phyloP scores from a whole-genome alignment of 92 coral and sea anemone genomes.

The Parazoanthus swiftii region DNA sequence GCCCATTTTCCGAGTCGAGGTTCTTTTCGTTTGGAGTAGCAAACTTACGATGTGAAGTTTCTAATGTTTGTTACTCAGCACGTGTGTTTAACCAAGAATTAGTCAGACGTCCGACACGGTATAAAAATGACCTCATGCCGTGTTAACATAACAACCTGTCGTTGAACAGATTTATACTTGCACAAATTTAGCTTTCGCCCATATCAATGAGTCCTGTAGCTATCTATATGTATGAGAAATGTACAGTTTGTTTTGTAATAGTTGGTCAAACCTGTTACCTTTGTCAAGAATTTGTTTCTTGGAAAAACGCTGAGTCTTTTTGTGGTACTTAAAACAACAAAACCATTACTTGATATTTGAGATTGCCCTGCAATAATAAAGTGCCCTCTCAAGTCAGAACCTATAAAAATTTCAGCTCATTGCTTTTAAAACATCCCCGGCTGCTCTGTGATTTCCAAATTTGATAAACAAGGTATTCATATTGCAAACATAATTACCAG shows the following conservation, averaged over 20 bases:
- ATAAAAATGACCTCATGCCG: slow-evolving; percentile 6
- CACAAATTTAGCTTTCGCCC: neutral
- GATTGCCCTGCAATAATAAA: neutral
- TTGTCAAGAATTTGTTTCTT: neutral
- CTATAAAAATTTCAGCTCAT: neutral
- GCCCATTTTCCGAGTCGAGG: neutral
- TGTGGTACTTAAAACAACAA: neutral
- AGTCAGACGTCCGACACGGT: neutral
- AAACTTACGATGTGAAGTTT: neutral
- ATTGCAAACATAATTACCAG: no score
- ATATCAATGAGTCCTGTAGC: neutral
- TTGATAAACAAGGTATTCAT: no score
- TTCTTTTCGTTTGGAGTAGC: neutral
- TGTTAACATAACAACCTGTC: slow-evolving; percentile 27
- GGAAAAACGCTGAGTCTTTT: neutral
- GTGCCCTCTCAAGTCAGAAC: no score
- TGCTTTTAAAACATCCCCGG: neutral
- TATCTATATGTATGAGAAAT: no score
- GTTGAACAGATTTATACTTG: neutral
- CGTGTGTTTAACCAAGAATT: neutral
- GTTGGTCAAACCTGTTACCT: no score
- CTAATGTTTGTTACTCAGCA: neutral
- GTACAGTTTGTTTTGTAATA: no score
- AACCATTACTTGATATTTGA: neutral
- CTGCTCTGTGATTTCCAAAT: no score